A percentile compares a stretch with the other conserved stretches of the same genome.
Conservation (phyloP, 2,888 invertebrate species). For the Nephrotoma guestfalica region DNA sequence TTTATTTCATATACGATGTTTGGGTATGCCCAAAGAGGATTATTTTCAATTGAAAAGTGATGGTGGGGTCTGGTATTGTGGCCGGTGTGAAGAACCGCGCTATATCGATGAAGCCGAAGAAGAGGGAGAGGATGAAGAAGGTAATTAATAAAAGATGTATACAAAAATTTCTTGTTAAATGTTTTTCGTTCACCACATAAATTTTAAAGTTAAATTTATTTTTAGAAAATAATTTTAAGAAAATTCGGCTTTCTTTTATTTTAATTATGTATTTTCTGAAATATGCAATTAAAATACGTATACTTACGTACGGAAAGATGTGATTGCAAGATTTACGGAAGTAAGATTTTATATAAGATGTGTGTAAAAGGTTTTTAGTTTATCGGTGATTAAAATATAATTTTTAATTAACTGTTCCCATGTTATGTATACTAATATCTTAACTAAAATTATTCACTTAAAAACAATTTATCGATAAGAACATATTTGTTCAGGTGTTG, state of each 20-base stretch:
- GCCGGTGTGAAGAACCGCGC: neutral
- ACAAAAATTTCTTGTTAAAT: neutral
- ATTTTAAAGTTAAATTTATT: neutral
- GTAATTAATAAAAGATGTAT: neutral
- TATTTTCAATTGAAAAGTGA: neutral
- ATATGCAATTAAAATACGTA: neutral
- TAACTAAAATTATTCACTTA: neutral
- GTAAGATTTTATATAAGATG: neutral
- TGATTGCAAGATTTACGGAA: neutral
- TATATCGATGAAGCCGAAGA: neutral
- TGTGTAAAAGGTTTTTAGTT: neutral
- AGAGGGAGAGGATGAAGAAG: neutral
- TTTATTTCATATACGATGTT: conserved; percentile 1
- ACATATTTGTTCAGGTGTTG: neutral
- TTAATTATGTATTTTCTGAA: neutral
- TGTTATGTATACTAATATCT: neutral
- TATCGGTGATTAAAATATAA: neutral
- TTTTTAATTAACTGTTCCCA: neutral
- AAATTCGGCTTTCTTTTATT: neutral
- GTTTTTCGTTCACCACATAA: neutral
- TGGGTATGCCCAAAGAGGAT: neutral
- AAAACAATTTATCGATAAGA: neutral
- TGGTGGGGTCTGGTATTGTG: neutral
- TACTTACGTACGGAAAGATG: neutral
- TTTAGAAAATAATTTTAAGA: neutral